Conservation (phyloP, 2,797 vertebrate species). For the Alectoris magna region DNA sequence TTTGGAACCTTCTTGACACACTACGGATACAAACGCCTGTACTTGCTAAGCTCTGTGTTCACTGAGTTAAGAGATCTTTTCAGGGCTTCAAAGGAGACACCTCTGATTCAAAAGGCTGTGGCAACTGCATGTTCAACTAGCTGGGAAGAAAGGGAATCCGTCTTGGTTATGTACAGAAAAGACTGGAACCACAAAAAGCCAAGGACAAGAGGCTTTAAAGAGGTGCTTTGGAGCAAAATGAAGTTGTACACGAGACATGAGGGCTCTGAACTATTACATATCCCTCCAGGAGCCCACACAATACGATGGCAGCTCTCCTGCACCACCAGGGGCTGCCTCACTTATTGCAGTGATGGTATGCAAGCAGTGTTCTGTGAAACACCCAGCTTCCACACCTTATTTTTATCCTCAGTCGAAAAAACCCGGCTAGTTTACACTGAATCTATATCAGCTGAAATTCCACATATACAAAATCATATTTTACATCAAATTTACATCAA, state of each 20-base stretch:
- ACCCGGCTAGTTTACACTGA: neutral
- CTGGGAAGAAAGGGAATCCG: neutral
- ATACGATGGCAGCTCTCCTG: neutral
- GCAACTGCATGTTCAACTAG: neutral
- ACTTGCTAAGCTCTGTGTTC: neutral
- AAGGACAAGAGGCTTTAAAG: neutral
- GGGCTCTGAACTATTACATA: neutral
- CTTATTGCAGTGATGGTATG: neutral
- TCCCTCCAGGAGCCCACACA: neutral
- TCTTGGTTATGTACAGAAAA: neutral
- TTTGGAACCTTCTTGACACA: neutral
- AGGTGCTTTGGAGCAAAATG: constrained; percentile 18
- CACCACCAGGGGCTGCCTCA: neutral
- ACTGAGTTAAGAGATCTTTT: neutral
- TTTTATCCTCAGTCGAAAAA: neutral
- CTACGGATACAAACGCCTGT: neutral
- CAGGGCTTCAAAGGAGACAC: constrained; percentile 20
- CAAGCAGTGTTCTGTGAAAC: neutral
- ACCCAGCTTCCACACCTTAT: neutral
- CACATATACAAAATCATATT: neutral
- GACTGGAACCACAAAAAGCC: neutral
- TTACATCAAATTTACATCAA: neutral
- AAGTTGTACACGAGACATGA: neutral
- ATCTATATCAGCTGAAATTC: neutral
- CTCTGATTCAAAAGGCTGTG: neutral